phyloP scores from a whole-genome alignment of 2,113 vertebrate species.

The Cyprinus carpio region DNA sequence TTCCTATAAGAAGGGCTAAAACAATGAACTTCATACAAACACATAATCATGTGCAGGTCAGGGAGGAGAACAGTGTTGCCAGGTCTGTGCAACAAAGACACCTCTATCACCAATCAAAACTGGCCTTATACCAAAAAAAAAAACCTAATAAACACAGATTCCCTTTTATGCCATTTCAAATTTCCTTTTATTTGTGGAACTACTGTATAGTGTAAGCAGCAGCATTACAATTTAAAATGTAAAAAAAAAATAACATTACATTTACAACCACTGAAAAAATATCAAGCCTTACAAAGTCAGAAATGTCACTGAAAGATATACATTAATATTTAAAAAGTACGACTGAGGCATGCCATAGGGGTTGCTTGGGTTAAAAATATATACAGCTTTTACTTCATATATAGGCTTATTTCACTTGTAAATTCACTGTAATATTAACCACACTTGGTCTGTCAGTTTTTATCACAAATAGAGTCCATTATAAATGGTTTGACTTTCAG shows the following conservation, averaged over 20 bases:
- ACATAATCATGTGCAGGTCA: neutral
- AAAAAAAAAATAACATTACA: neutral
- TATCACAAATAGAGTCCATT: no score
- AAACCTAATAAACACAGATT: neutral
- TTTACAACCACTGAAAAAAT: neutral
- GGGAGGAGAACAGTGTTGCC: neutral
- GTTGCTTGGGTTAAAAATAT: neutral
- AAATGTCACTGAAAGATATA: neutral
- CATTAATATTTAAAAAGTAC: neutral
- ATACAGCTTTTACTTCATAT: no score
- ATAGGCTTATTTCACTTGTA: no score
- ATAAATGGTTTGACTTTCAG: no score
- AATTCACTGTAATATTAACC: no score
- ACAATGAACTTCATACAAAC: neutral
- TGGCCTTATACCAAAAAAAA: neutral
- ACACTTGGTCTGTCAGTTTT: neutral
- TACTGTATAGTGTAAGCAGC: neutral
- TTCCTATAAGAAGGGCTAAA: slow-evolving; percentile 27
- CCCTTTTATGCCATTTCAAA: neutral
- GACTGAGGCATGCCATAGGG: neutral
- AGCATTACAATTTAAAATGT: neutral
- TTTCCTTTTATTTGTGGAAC: neutral
- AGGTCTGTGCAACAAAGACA: neutral
- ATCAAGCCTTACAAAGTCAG: neutral
- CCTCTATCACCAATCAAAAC: neutral